A percentile compares a stretch with the other conserved stretches of the same genome.
phyloP scores from a whole-genome alignment of 2,888 invertebrate species.

The Hyalella azteca region DNA sequence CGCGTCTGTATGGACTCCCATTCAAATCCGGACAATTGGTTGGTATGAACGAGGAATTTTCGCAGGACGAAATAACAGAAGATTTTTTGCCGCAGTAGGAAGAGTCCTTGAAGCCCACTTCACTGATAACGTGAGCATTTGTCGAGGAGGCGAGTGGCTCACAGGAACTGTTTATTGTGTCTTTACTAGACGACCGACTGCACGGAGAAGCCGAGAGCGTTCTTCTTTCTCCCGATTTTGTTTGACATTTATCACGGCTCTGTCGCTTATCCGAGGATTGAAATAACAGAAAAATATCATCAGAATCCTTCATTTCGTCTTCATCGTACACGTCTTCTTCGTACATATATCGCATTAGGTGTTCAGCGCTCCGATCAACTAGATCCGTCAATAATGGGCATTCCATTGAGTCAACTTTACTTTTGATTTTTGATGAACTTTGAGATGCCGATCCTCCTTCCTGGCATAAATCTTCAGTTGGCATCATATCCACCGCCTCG shows the following conservation, averaged over 20 bases:
- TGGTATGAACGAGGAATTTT: background rate
- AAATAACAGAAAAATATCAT: background rate
- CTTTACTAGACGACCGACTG: conserved; percentile 16
- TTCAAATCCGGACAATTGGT: background rate
- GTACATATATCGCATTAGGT: background rate
- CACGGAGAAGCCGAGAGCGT: conserved; percentile 18
- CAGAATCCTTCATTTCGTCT: conserved; percentile 1
- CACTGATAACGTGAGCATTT: background rate
- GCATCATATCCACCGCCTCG: too few species aligned
- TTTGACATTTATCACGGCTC: background rate
- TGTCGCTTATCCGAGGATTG: background rate
- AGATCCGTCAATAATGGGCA: background rate
- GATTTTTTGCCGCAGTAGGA: background rate
- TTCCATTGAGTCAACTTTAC: conserved; percentile 16
- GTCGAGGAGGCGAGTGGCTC: background rate
- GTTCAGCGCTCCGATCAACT: background rate
- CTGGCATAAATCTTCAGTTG: too few species aligned
- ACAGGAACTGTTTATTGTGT: conserved; percentile 5
- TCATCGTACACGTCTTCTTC: background rate
- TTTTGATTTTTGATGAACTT: conserved; percentile 5
- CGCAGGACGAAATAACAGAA: background rate
- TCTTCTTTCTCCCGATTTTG: background rate
- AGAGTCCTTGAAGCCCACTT: background rate
- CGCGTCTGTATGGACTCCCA: conserved; percentile 2
- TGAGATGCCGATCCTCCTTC: too few species aligned